A percentile compares a stretch with the other conserved stretches of the same genome.
These are phyloP conservation scores for Calliphora vomitoria DNA, from an alignment of 2,888 invertebrate genomes.

Conservation along the genomic window DNA sequence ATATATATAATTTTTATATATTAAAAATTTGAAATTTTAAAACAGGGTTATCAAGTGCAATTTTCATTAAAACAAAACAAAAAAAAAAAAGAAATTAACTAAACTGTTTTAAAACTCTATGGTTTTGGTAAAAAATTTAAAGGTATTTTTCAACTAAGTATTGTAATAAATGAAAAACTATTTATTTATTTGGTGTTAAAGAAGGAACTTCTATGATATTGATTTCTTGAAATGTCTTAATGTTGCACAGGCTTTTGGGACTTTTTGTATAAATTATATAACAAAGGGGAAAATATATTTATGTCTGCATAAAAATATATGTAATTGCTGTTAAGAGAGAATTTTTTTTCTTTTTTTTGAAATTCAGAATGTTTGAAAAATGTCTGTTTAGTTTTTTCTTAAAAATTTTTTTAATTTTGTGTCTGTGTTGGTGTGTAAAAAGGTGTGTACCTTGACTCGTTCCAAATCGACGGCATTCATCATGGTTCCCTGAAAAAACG, in stretches of 20 bases:
- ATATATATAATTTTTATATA: slow-evolving; percentile 8
- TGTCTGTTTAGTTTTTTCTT: slow-evolving; percentile 16
- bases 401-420: not conserved
- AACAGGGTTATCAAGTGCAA: slow-evolving; percentile 52
- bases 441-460: slow-evolving; percentile 96
- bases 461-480: slow-evolving; percentile 99
- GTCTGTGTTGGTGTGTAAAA: slow-evolving; percentile 21
- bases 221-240: slow-evolving; percentile 36
- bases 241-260: slow-evolving; percentile 56
- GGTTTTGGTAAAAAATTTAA: not conserved
- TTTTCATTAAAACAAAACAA: slow-evolving; percentile 42
- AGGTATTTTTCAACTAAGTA: slow-evolving; percentile 1
- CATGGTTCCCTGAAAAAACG: slow-evolving; percentile 99
- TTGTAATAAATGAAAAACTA: not conserved
- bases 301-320: slow-evolving; percentile 28
- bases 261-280: slow-evolving; percentile 25
- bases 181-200: not conserved
- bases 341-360: slow-evolving; percentile 9
- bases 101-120: too few relatives aligned
- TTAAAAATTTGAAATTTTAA: slow-evolving; percentile 17
- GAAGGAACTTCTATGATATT: slow-evolving; percentile 30
- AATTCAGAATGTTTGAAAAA: not conserved
- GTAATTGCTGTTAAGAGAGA: slow-evolving; percentile 5
- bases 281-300: slow-evolving; percentile 13
- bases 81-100: too few relatives aligned